Base-by-base conservation (phyloP, 2,113 vertebrate genomes). In the Gallinago paraguaiae region DNA sequence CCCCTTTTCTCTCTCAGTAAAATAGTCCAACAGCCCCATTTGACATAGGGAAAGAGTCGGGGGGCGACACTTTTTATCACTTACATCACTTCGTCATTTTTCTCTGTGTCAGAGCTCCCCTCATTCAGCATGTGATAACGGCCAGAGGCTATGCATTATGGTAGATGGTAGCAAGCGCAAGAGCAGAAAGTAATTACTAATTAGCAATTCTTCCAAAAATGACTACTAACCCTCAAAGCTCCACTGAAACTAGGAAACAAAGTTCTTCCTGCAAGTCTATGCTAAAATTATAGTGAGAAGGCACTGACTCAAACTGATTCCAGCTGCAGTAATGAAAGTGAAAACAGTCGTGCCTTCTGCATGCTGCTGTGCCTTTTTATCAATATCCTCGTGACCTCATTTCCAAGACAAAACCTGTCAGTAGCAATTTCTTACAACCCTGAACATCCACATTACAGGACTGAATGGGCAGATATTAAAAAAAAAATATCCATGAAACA, bases 41-140 rank as follows among this genome's bases (percentile, higher is more conserved):
- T 48, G 46, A 28, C 25, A 27, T 0, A 27, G 25, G 25, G 25
- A 53, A 53, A 15, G 41, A 43, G 41, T 43, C 41, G 41, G 3
- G 6, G 2, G 7, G 4, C 2, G 14, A 15, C 25, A 17, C 17
- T 45, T 61, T 25, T 39, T 41, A 74, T 3, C 68, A 25, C 11
- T 45, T 46, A 18, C 0, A 53, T 31, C 19, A 23, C 41, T 53
- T 48, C 1, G 13, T 7, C 7, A 1, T 27, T 88, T 37, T 50
- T 22, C 69, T 37, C 5, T 24, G 14, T 41, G 33, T 30, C 35
- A 70, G 72, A 74, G 60, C 25, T 85, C 25, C 31, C 23, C 50
- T 69, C 0, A 0, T 39, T 64, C 43, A 59, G 51, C n/a, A 61
- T 3, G 3, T 27, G 35, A 7, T 20, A 82, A 70, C 0, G 0